phyloP scores from a whole-genome alignment of 2,113 vertebrate genomes.

The Heptranchias perlo region DNA sequence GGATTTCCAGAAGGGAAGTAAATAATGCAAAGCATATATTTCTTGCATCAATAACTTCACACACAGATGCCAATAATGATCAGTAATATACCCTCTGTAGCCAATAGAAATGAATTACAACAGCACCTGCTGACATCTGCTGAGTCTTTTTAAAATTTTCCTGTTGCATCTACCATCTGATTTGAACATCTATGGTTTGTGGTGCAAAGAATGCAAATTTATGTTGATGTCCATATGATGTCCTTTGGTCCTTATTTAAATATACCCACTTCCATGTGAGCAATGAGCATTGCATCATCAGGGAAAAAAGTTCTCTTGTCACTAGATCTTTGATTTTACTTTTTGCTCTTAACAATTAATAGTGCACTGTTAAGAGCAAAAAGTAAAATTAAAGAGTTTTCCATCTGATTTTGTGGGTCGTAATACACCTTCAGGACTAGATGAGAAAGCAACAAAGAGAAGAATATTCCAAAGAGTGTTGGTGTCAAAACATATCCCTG shows the following conservation, averaged over 20 bases:
- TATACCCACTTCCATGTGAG: background rate
- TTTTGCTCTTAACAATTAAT: too few species aligned
- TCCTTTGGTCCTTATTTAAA: background rate
- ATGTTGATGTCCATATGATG: background rate
- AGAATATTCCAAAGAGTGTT: background rate
- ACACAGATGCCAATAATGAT: background rate
- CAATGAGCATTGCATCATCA: background rate
- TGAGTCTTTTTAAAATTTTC: background rate
- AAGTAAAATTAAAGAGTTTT: background rate
- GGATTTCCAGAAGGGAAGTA: background rate
- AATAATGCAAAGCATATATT: background rate
- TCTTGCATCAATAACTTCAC: background rate
- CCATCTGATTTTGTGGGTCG: background rate
- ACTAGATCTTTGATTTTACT: background rate
- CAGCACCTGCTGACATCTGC: background rate
- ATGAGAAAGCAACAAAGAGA: background rate
- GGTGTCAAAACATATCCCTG: background rate
- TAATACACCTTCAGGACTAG: background rate
- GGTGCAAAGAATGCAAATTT: background rate
- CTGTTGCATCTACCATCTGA: background rate
- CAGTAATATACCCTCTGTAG: background rate
- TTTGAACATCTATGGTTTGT: background rate
- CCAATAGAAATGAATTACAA: background rate
- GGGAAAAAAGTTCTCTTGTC: background rate
- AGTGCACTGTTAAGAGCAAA: too few species aligned